These are phyloP conservation scores for Pachycephus smyrnensis DNA, from an alignment of 2,888 invertebrate genomes.

Conservation along the genomic window DNA sequence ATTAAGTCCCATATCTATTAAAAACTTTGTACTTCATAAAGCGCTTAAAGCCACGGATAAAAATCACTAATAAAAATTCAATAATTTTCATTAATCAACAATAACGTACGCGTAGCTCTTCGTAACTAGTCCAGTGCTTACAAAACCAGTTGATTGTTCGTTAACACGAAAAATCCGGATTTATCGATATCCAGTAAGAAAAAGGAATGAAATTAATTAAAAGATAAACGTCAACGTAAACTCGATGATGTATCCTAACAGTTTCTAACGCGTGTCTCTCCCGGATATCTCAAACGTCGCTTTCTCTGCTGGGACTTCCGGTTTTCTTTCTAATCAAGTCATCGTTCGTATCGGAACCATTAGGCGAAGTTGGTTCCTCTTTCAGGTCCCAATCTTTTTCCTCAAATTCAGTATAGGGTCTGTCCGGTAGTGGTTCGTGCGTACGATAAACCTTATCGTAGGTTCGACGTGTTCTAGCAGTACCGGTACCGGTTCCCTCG, in stretches of 20 bases:
- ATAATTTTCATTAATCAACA: slow-evolving; percentile 1
- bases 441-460: slow-evolving; percentile 89
- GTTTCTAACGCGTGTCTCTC: background rate
- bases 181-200: background rate
- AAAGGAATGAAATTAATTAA: background rate
- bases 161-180: background rate
- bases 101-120: background rate
- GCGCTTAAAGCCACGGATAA: no score
- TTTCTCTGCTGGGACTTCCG: slow-evolving; percentile 57
- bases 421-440: slow-evolving; percentile 81
- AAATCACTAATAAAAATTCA: slow-evolving; percentile 5
- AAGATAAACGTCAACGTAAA: background rate
- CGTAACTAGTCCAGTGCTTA: background rate
- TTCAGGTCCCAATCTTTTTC: slow-evolving; percentile 84
- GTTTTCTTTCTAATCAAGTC: slow-evolving; percentile 45
- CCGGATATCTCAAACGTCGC: slow-evolving; percentile 49
- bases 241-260: background rate
- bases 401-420: slow-evolving; percentile 83
- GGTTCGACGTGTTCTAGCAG: slow-evolving; percentile 75
- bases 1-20: background rate
- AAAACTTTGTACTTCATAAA: background rate
- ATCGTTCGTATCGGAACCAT: slow-evolving; percentile 40
- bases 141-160: background rate
- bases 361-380: slow-evolving; percentile 67
- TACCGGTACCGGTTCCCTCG: slow-evolving; percentile 69